These are phyloP conservation scores for Pseudochaenichthys georgianus DNA, from an alignment of 2,797 vertebrate genomes.

Conservation along the genomic window DNA sequence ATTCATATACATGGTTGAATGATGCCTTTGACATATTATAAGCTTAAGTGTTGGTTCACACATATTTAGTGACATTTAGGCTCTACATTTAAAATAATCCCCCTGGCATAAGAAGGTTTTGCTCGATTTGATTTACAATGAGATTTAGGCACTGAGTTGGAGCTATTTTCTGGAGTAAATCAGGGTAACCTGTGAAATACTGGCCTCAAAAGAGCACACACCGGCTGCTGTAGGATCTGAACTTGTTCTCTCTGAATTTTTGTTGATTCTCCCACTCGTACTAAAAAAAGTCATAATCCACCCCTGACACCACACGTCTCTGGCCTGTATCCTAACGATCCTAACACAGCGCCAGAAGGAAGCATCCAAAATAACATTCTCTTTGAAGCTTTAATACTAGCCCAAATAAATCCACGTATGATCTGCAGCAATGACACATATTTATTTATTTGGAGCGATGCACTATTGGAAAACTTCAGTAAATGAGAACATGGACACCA, in stretches of 20 bases:
- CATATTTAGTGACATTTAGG: constrained; percentile 10
- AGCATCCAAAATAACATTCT: constrained; percentile 57
- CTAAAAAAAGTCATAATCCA: constrained; percentile 52
- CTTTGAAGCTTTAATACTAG: constrained; percentile 52
- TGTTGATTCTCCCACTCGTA: constrained; percentile 34
- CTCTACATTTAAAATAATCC: constrained; percentile 17
- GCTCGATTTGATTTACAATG: constrained; percentile 20
- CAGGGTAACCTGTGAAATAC: constrained; percentile 36
- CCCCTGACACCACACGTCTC: constrained; percentile 43
- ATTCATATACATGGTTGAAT: neutral
- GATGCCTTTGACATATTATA: neutral
- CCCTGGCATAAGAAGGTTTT: constrained; percentile 4
- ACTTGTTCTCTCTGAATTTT: constrained; percentile 46
- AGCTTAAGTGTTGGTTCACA: constrained; percentile 6
- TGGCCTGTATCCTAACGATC: constrained; percentile 57
- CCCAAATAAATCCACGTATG: constrained; percentile 50
- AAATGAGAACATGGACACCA: constrained; percentile 7
- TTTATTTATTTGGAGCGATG: constrained; percentile 25
- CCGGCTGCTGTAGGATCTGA: constrained; percentile 31
- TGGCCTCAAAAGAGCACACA: constrained; percentile 21
- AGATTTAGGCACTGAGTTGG: constrained; percentile 5
- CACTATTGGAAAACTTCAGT: constrained; percentile 7
- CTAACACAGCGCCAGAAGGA: constrained; percentile 47
- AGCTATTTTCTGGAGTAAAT: constrained; percentile 21
- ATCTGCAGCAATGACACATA: constrained; percentile 43